These are phyloP conservation scores for Thelaira solivaga DNA, from an alignment of 2,888 invertebrate genomes.

Conservation along the genomic window DNA sequence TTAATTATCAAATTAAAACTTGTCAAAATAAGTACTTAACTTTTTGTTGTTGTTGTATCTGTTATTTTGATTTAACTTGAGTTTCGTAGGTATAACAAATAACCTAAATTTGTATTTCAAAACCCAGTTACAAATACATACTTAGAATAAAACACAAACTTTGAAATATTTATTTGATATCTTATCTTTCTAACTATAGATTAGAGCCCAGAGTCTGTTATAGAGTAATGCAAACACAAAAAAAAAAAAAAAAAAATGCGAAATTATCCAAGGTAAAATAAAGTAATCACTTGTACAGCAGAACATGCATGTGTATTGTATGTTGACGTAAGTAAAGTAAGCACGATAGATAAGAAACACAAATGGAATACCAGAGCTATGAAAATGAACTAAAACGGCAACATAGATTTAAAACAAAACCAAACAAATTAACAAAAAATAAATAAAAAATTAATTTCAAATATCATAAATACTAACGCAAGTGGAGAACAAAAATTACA, in stretches of 20 bases:
- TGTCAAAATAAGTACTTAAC: no score
- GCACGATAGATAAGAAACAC: slow-evolving; percentile 30
- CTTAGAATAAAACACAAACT: slow-evolving; percentile 19
- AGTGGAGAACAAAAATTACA: neutral
- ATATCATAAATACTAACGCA: slow-evolving; percentile 21
- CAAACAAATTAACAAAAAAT: neutral
- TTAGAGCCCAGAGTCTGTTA: slow-evolving; percentile 65
- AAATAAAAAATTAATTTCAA: neutral
- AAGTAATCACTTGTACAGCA: no score
- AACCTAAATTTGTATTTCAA: slow-evolving; percentile 22
- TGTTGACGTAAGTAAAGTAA: slow-evolving; percentile 25
- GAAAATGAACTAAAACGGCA: slow-evolving; percentile 21
- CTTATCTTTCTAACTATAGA: slow-evolving; percentile 74
- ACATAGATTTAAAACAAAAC: slow-evolving; percentile 46
- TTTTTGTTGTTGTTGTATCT: neutral
- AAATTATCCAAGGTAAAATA: slow-evolving; percentile 34
- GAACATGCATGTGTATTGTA: no score
- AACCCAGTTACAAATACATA: slow-evolving; percentile 62
- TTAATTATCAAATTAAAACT: no score
- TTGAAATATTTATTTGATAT: slow-evolving; percentile 66
- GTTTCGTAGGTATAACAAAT: no score
- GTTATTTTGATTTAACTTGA: no score
- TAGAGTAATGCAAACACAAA: slow-evolving; percentile 4
- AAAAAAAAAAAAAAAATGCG: slow-evolving; percentile 30
- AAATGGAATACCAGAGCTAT: neutral